Percentiles rank a stretch among this genome's conserved stretches.
phyloP scores from a whole-genome alignment of 2,113 vertebrate genomes.

The Tyto alba region DNA sequence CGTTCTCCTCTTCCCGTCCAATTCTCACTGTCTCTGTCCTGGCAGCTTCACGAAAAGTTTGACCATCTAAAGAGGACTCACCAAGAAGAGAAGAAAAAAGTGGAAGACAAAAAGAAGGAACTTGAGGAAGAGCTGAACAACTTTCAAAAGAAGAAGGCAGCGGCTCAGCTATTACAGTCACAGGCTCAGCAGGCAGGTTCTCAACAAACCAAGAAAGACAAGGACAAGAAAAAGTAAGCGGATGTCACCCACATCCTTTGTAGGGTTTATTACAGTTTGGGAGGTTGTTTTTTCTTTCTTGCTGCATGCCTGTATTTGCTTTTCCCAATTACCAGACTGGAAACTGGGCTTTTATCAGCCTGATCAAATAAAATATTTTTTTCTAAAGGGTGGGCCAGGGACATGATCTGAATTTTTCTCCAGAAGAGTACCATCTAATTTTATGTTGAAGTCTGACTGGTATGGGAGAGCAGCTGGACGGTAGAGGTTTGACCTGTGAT shows the following conservation, averaged over 20 bases:
- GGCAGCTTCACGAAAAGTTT: conserved; percentile 82
- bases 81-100: conserved; percentile 83
- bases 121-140: conserved; percentile 80
- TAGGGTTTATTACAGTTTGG: conserved; percentile 39
- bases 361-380: conserved; percentile 63
- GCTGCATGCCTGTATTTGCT: conserved; percentile 70
- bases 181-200: conserved; percentile 81
- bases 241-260: conserved; percentile 5
- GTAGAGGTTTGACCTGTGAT: background rate
- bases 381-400: conserved; percentile 54
- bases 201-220: conserved; percentile 86
- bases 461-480: background rate
- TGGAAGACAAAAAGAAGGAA: conserved; percentile 83
- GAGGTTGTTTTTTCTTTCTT: conserved; percentile 29
- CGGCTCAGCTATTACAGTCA: conserved; percentile 78
- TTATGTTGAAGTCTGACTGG: background rate
- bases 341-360: conserved; percentile 52
- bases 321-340: conserved; percentile 65
- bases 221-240: conserved; percentile 88
- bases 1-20: rapidly evolving
- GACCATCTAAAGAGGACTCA: conserved; percentile 82
- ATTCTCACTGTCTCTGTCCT: background rate
- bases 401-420: conserved; percentile 52
- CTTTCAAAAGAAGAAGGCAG: conserved; percentile 82
- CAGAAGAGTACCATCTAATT: conserved; percentile 27